phyloP scores from a whole-genome alignment of 2,888 invertebrate species.

The Argyresthia goedartella region DNA sequence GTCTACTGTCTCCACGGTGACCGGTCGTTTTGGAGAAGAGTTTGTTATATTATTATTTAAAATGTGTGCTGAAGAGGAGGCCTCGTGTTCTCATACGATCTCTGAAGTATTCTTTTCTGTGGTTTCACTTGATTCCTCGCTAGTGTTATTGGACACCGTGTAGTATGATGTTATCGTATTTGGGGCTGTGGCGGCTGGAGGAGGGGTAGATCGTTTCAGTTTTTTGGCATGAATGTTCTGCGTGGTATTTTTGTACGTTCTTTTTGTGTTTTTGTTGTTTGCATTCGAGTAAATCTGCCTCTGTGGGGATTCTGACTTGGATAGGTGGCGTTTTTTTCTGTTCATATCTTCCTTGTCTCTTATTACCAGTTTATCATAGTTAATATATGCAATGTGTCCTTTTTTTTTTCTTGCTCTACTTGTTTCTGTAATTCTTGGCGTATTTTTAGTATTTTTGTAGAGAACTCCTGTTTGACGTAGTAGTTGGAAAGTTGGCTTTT shows the following conservation, averaged over 20 bases:
- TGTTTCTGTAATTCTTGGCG: not conserved
- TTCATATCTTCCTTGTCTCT: not conserved
- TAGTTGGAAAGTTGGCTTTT: not conserved
- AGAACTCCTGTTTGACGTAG: not conserved
- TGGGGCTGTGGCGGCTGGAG: not conserved
- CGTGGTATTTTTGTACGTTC: not conserved
- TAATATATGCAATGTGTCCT: not conserved
- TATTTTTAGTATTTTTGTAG: not conserved
- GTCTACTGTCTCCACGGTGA: not conserved
- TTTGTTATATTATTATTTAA: not conserved
- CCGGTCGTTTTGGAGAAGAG: not conserved
- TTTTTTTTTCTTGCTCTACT: not conserved
- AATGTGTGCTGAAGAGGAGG: not conserved
- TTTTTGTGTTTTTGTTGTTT: not conserved
- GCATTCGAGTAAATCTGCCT: not conserved
- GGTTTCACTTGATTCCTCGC: too few species aligned
- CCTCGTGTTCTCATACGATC: not conserved
- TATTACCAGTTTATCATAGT: not conserved
- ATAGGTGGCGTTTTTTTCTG: not conserved
- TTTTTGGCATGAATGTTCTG: not conserved
- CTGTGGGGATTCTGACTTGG: not conserved
- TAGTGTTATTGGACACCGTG: too few species aligned
- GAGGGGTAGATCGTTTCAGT: not conserved
- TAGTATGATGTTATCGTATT: not conserved
- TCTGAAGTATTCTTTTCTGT: not conserved